A percentile compares a stretch with the other conserved stretches of the same genome.
Conservation (phyloP, 2,888 invertebrate genomes). For the Hemithea aestivaria region DNA sequence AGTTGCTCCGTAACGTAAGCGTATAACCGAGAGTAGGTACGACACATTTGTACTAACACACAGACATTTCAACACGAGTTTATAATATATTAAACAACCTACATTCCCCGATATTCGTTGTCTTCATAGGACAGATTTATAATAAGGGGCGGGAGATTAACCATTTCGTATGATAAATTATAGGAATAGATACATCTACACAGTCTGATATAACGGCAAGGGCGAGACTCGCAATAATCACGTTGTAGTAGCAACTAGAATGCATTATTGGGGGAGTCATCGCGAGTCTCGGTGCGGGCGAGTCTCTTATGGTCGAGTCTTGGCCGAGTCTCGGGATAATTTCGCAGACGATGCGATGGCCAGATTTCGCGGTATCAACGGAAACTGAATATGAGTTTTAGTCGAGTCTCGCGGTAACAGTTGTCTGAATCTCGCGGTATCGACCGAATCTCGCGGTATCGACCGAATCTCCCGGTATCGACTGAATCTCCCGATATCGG, state of each 20-base stretch:
- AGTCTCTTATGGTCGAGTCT: no score
- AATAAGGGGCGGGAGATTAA: slow-evolving; percentile 51
- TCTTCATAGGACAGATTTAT: slow-evolving; percentile 64
- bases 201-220: slow-evolving; percentile 63
- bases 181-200: slow-evolving; percentile 58
- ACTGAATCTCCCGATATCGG: no score
- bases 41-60: slow-evolving; percentile 73
- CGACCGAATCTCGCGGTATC: no score
- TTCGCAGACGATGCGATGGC: no score
- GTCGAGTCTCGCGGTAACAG: no score
- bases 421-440: no score
- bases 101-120: slow-evolving; percentile 70
- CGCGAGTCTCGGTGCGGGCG: no score
- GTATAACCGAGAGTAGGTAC: slow-evolving; percentile 51
- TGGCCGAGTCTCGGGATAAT: no score
- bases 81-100: slow-evolving; percentile 63
- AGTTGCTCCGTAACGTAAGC: slow-evolving; percentile 26
- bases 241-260: slow-evolving; percentile 16
- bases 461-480: no score
- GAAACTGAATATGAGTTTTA: no score
- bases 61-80: slow-evolving; percentile 64
- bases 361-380: no score
- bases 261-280: slow-evolving; percentile 11
- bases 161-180: slow-evolving; percentile 44
- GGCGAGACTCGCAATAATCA: slow-evolving; percentile 21